Base-by-base conservation (phyloP, 2,797 vertebrate species). In the Varecia variegata region DNA sequence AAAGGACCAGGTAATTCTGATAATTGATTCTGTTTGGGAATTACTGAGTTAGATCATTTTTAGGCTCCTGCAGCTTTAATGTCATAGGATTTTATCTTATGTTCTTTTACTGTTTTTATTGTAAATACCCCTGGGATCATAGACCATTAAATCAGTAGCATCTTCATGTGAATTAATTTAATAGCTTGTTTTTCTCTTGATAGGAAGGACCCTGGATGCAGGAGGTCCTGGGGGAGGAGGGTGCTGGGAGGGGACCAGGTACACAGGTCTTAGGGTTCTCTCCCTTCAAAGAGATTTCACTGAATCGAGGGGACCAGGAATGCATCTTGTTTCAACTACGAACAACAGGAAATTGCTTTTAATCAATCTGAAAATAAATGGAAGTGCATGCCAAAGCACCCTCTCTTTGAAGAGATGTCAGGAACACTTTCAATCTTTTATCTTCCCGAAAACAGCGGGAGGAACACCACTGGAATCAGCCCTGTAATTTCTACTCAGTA, bases 401-500 rank as follows among this genome's bases (percentile, higher is more conserved):
- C 89, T 98, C 58, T 45, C 96, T 98, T 98, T 95, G 90, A 98
- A 98, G 97, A 88, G 95, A 95, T 83, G 97, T 98, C 98, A 98
- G 97, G 97, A 98, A 93, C 93, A 96, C 97, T 98, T 98, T 98
- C 98, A 98, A 98, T 98, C 98, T 98, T 98, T 98, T 98, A 97
- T 98, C 98, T 98, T 98, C 96, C 89, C 23, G 71, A 67, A 97
- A 99, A 98, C 98, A 98, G 98, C 98, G 35, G 98, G 98, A 98
- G 97, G 98, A 98, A 98, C 95, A 47, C 98, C 97, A 97, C 97
- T 98, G 98, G 98, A 98, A 98, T 98, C 95, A 98, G 98, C 97
- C 96, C 98, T 98, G 98, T 98, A 98, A 98, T 98, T 98, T 99
- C 98, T 98, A 97, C 98, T 98, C 97, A 97, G 98, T 98, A 99